These are phyloP conservation scores for Centropristis striata DNA, from an alignment of 2,113 vertebrate species.

Conservation along the genomic window DNA sequence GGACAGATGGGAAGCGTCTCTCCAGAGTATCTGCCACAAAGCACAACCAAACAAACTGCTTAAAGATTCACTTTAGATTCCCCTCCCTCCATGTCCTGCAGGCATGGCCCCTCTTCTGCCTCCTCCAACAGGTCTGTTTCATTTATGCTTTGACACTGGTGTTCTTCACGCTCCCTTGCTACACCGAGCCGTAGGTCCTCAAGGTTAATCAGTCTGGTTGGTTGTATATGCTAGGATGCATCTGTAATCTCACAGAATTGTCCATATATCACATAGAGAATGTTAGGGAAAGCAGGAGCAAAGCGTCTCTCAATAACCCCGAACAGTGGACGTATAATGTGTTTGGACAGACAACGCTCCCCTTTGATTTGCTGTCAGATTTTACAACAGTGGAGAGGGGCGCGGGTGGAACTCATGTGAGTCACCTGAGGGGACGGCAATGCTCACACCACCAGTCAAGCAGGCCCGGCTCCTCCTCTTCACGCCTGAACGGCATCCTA, in stretches of 20 bases:
- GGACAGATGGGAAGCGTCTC: conserved; percentile 75
- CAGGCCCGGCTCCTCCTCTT: conserved; percentile 67
- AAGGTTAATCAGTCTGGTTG: conserved; percentile 71
- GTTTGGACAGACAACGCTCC: conserved; percentile 72
- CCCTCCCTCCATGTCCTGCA: conserved; percentile 27
- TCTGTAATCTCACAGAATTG: conserved; percentile 73
- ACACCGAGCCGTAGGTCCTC: conserved; percentile 53
- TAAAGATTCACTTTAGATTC: conserved; percentile 73
- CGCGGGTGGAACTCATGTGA: conserved; percentile 54
- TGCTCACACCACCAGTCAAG: conserved; percentile 74
- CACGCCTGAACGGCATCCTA: conserved; percentile 78
- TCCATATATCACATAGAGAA: conserved; percentile 72
- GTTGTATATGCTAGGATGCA: conserved; percentile 61
- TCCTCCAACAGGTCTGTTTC: conserved; percentile 55
- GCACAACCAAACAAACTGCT: conserved; percentile 70
- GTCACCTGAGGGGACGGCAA: conserved; percentile 66
- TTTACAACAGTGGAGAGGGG: conserved; percentile 71
- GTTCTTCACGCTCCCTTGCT: conserved; percentile 70
- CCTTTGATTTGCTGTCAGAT: conserved; percentile 79
- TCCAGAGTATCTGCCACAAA: conserved; percentile 63
- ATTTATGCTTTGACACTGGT: conserved; percentile 63
- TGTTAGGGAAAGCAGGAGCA: conserved; percentile 44
- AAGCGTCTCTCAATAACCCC: conserved; percentile 65
- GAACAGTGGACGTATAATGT: conserved; percentile 64
- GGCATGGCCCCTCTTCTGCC: conserved; percentile 26